phyloP scores from a whole-genome alignment of 2,888 invertebrate species.

The Watsonalla cultraria region DNA sequence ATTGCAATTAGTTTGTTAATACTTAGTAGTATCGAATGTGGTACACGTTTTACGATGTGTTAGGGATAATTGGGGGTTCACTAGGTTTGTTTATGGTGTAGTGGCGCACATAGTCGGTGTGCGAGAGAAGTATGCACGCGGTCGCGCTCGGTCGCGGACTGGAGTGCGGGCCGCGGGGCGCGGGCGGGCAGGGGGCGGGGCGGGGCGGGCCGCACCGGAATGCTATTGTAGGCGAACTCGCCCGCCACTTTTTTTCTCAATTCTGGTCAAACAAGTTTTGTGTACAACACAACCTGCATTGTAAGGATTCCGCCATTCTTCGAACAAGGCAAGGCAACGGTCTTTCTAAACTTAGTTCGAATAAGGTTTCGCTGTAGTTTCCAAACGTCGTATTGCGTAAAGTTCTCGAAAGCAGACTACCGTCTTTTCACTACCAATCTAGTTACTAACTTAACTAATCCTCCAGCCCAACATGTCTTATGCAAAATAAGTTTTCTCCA shows the following conservation, averaged over 20 bases:
- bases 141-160: slow-evolving; percentile 15
- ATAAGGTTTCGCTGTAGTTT: slow-evolving; percentile 42
- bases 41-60: slow-evolving; percentile 21
- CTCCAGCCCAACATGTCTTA: too few species aligned
- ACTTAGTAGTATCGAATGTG: slow-evolving; percentile 4
- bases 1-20: slow-evolving; percentile 14
- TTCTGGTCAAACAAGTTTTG: slow-evolving; percentile 78
- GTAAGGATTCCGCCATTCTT: slow-evolving; percentile 77
- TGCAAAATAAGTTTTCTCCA: too few species aligned
- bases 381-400: slow-evolving; percentile 3
- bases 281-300: slow-evolving; percentile 78
- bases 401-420: too few species aligned
- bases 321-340: slow-evolving; percentile 63
- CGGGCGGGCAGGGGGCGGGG: slow-evolving; percentile 61
- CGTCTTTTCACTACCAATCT: too few species aligned
- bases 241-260: slow-evolving; percentile 74
- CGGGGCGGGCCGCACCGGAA: slow-evolving; percentile 58
- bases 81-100: slow-evolving; percentile 43
- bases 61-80: slow-evolving; percentile 22
- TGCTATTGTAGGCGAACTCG: slow-evolving; percentile 78
- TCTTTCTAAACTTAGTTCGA: slow-evolving; percentile 57
- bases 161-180: slow-evolving; percentile 47
- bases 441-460: too few species aligned
- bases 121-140: slow-evolving; percentile 38
- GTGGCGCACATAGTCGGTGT: slow-evolving; percentile 51